Evolutionary conservation across 2,113 vertebrate genomes (phyloP).

Genomic region (Sterrhoptilus dennistouni): DNA sequence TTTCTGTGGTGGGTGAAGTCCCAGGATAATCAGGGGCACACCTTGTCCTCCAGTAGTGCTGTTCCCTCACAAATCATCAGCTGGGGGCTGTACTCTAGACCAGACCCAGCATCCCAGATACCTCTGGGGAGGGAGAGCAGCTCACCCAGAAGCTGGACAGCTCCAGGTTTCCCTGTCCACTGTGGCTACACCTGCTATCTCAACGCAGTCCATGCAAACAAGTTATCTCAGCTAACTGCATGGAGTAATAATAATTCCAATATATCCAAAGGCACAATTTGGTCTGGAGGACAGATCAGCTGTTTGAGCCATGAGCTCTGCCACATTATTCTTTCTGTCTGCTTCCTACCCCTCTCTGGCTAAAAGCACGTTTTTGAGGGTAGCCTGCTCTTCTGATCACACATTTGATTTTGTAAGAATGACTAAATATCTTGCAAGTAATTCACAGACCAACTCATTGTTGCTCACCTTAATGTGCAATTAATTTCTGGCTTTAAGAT

Average conservation of each 20-base stretch:
- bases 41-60: fast-evolving
- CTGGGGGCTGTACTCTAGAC: fast-evolving
- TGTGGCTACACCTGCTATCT: background rate
- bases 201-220: fast-evolving
- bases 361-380: background rate
- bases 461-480: background rate
- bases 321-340: background rate
- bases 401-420: background rate
- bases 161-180: background rate
- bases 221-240: background rate
- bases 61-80: background rate
- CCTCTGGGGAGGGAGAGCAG: background rate
- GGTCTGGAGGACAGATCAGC: background rate
- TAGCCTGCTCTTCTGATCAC: background rate
- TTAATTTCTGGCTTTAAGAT: background rate
- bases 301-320: fast-evolving
- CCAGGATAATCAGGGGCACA: background rate
- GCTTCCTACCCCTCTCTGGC: background rate
- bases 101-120: background rate
- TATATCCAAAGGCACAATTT: background rate
- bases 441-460: background rate
- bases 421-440: background rate
- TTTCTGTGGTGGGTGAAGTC: background rate
- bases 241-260: background rate
- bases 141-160: fast-evolving